Evolutionary conservation across 2,888 invertebrate species (phyloP).

Genomic region (Itoplectis maculator): DNA sequence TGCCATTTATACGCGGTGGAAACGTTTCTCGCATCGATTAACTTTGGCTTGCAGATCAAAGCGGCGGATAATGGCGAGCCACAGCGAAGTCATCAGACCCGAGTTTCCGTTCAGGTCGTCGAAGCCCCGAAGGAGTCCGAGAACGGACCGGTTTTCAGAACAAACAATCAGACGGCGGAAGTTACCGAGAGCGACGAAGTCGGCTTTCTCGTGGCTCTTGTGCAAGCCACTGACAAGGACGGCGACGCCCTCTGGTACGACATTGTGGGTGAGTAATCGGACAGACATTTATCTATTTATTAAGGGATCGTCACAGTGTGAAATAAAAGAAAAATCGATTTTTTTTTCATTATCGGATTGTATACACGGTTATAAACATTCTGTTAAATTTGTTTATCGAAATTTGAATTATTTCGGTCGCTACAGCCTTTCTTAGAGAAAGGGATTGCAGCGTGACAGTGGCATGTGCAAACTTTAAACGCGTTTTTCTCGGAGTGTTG

Average conservation of each 20-base stretch:
- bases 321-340: too few species aligned
- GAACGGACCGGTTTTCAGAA: conserved; percentile 88
- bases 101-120: conserved; percentile 90
- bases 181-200: conserved; percentile 94
- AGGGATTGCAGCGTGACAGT: too few species aligned
- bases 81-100: conserved; percentile 90
- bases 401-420: too few species aligned
- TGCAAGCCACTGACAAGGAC: conserved; percentile 95
- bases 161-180: conserved; percentile 89
- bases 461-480: too few species aligned
- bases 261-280: conserved; percentile 90
- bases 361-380: too few species aligned
- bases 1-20: conserved; percentile 27
- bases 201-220: conserved; percentile 93
- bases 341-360: too few species aligned
- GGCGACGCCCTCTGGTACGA: conserved; percentile 96
- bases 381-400: too few species aligned
- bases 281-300: not conserved
- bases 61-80: conserved; percentile 93
- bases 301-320: too few species aligned
- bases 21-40: conserved; percentile 40
- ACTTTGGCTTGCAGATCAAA: conserved; percentile 87
- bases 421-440: too few species aligned
- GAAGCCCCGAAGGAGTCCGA: conserved; percentile 87
- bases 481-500: too few species aligned